phyloP scores from a whole-genome alignment of 2,113 vertebrate genomes.

The Paradoxurus hermaphroditus region DNA sequence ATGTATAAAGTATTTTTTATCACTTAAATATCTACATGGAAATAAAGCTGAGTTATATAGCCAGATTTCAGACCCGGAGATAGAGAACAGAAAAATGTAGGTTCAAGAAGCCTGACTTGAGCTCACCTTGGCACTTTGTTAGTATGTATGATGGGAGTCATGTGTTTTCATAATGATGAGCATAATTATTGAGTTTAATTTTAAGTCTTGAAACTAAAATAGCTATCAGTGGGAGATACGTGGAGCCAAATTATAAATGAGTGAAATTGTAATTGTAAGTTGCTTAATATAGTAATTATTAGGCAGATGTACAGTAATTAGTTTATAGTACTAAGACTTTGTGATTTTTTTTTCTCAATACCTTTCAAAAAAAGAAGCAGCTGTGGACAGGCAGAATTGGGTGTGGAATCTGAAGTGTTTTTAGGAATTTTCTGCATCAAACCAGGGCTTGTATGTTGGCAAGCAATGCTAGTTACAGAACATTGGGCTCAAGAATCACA shows the following conservation, averaged over 20 bases:
- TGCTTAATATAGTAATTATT: slow-evolving; percentile 64
- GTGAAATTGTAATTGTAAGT: slow-evolving; percentile 59
- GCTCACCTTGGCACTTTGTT: neutral
- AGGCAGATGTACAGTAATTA: slow-evolving; percentile 62
- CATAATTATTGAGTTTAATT: slow-evolving; percentile 42
- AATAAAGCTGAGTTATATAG: neutral
- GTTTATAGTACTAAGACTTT: slow-evolving; percentile 22
- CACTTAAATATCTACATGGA: neutral
- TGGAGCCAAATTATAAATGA: slow-evolving; percentile 58
- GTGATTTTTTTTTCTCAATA: slow-evolving; percentile 49
- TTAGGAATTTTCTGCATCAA: neutral
- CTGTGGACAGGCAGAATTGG: neutral
- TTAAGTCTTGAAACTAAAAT: slow-evolving; percentile 51
- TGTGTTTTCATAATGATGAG: neutral
- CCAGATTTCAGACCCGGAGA: neutral
- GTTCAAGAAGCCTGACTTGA: neutral
- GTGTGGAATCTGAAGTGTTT: neutral
- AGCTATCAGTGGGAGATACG: slow-evolving; percentile 30
- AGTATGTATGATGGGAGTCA: neutral
- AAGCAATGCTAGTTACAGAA: neutral
- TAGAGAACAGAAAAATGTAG: neutral
- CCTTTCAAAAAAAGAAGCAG: neutral
- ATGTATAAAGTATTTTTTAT: slow-evolving; percentile 8
- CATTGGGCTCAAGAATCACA: slow-evolving; percentile 28
- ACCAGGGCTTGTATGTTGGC: neutral